Percentiles rank a stretch among this genome's conserved stretches.
phyloP scores from a whole-genome alignment of 2,888 invertebrate species.

The Nomada ferruginata region DNA sequence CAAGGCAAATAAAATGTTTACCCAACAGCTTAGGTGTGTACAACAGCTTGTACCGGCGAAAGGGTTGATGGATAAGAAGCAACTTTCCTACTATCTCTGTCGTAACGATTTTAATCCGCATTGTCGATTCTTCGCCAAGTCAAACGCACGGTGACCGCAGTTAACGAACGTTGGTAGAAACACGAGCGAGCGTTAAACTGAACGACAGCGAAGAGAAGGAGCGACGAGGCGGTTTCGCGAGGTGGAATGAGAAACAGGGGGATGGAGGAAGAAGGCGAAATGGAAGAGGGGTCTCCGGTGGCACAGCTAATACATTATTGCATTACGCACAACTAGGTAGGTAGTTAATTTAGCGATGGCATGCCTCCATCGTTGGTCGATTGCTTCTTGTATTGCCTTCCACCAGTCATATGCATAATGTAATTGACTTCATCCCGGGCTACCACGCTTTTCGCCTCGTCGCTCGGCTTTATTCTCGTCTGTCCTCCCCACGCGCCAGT shows the following conservation, averaged over 20 bases:
- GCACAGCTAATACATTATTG: conserved; percentile 77
- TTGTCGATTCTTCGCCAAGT: conserved; percentile 12
- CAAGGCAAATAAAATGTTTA: too few species aligned
- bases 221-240: conserved; percentile 2
- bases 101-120: conserved; percentile 10
- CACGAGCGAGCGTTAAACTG: not conserved
- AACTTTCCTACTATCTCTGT: not conserved
- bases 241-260: conserved; percentile 47
- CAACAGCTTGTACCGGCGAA: too few species aligned
- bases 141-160: conserved; percentile 9
- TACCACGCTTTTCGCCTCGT: conserved; percentile 72
- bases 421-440: conserved; percentile 81
- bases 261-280: conserved; percentile 8
- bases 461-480: conserved; percentile 57
- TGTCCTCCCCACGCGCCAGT: conserved; percentile 59
- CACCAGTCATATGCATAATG: conserved; percentile 82
- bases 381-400: conserved; percentile 81
- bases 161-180: conserved; percentile 3
- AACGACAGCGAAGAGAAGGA: conserved; percentile 21
- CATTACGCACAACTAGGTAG: conserved; percentile 81
- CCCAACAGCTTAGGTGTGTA: too few species aligned
- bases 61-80: not conserved
- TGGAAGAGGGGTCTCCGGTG: conserved; percentile 9
- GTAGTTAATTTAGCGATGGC: conserved; percentile 82
- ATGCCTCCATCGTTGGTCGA: conserved; percentile 75